Conservation (phyloP, 1,140 invertebrate species). For the Drosophila rufa region DNA sequence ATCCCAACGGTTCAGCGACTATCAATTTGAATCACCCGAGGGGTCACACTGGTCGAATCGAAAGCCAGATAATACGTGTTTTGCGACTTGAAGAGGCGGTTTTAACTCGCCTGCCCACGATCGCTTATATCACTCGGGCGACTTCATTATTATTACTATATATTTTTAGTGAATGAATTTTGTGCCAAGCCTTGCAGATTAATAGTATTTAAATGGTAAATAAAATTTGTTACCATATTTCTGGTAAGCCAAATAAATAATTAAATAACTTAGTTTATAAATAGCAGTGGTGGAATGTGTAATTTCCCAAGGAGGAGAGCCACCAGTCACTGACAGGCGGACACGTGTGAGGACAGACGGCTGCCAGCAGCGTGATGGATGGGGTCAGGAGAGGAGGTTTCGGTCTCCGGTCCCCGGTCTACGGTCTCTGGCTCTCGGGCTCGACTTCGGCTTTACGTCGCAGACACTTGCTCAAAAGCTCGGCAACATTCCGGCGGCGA, state of each 20-base stretch:
- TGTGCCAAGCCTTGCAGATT: neutral
- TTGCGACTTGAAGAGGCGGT: conserved; percentile 26
- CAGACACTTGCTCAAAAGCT: conserved; percentile 10
- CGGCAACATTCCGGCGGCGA: neutral
- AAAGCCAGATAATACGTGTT: conserved; percentile 50
- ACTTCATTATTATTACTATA: neutral
- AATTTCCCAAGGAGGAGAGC: neutral
- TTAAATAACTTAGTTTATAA: conserved; percentile 1
- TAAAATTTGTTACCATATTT: neutral
- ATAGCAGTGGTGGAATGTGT: neutral
- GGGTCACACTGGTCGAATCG: neutral
- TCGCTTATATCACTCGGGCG: neutral
- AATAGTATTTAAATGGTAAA: neutral
- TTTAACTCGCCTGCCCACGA: conserved; percentile 1
- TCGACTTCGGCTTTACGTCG: conserved; percentile 2
- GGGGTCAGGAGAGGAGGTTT: conserved; percentile 9
- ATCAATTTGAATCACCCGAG: conserved; percentile 41
- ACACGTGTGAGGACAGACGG: conserved; percentile 16
- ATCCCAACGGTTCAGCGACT: conserved; percentile 39
- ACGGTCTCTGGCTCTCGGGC: too few species aligned
- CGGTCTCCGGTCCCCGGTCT: neutral
- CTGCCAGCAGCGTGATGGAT: conserved; percentile 19
- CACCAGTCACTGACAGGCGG: conserved; percentile 10
- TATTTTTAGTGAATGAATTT: neutral
- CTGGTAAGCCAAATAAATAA: neutral